Evolutionary conservation across 2,797 vertebrate species (phyloP).

Genomic region (Borostomias antarcticus): DNA sequence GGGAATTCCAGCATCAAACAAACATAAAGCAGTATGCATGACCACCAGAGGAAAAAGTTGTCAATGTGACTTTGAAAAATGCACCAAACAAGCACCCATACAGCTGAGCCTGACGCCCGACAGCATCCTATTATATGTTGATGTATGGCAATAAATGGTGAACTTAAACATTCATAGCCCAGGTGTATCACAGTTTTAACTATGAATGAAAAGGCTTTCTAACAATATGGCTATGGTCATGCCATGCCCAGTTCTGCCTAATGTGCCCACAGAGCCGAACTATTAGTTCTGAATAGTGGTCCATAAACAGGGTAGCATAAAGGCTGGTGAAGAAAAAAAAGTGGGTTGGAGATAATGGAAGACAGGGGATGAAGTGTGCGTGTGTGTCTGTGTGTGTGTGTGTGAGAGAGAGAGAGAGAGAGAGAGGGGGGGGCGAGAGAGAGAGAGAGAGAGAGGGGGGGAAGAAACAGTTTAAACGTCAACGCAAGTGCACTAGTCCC

Average conservation of each 20-base stretch:
- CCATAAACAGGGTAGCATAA: background rate
- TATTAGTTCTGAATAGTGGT: background rate
- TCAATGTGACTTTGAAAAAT: background rate
- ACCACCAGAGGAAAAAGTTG: background rate
- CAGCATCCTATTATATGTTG: too few relatives aligned
- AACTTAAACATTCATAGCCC: too few relatives aligned
- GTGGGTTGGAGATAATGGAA: background rate
- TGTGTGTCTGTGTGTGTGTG: constrained; percentile 2
- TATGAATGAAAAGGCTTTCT: too few relatives aligned
- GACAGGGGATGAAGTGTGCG: background rate
- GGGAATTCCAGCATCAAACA: background rate
- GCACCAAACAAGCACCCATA: too few relatives aligned
- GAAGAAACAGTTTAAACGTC: constrained; percentile 70
- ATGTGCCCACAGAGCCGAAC: background rate
- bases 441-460: constrained; percentile 31
- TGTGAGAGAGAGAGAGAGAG: constrained; percentile 15
- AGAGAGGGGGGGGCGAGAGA: constrained; percentile 35
- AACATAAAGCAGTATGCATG: background rate
- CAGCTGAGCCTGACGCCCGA: too few relatives aligned
- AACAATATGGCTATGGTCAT: background rate
- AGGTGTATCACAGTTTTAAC: too few relatives aligned
- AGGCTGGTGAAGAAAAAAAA: background rate
- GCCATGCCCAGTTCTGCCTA: background rate
- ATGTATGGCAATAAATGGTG: too few relatives aligned
- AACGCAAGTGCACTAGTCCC: constrained; percentile 54